Conservation (phyloP, 2,797 vertebrate genomes). For the Florisuga fusca region DNA sequence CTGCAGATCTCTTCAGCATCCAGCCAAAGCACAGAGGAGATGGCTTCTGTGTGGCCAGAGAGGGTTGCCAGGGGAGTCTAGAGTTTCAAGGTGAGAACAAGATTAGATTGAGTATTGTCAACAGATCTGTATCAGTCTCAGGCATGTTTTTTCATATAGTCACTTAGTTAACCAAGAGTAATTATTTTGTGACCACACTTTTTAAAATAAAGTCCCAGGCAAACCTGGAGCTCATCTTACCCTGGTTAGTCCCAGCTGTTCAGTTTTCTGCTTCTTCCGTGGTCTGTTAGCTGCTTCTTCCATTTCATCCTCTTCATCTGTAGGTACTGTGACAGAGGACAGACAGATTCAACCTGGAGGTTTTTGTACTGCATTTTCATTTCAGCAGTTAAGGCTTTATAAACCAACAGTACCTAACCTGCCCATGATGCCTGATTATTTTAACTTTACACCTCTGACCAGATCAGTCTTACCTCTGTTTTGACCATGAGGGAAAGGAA, state of each 20-base stretch:
- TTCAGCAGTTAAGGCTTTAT: not conserved
- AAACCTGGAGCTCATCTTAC: slow-evolving; percentile 74
- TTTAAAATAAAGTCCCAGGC: not conserved
- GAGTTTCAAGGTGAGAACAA: not conserved
- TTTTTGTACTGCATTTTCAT: not conserved
- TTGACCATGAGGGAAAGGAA: not conserved
- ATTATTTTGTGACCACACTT: not conserved
- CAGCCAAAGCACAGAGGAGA: slow-evolving; percentile 94
- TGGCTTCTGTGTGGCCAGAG: slow-evolving; percentile 92
- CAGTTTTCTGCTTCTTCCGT: slow-evolving; percentile 97
- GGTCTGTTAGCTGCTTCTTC: slow-evolving; percentile 89
- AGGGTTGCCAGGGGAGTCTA: slow-evolving; percentile 94
- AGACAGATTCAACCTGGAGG: not conserved
- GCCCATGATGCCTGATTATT: not conserved
- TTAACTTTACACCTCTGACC: not conserved
- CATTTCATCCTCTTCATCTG: slow-evolving; percentile 92
- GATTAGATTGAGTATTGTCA: not conserved
- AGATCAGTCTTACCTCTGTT: not conserved
- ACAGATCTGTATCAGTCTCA: not conserved
- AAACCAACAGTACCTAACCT: not conserved
- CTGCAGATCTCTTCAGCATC: slow-evolving; percentile 94
- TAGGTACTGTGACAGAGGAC: slow-evolving; percentile 82
- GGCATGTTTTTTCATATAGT: not conserved
- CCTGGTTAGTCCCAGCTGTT: slow-evolving; percentile 92
- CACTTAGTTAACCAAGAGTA: not conserved